Evolutionary conservation across 2,113 vertebrate genomes (phyloP).

Genomic region (Cyanistes caeruleus): DNA sequence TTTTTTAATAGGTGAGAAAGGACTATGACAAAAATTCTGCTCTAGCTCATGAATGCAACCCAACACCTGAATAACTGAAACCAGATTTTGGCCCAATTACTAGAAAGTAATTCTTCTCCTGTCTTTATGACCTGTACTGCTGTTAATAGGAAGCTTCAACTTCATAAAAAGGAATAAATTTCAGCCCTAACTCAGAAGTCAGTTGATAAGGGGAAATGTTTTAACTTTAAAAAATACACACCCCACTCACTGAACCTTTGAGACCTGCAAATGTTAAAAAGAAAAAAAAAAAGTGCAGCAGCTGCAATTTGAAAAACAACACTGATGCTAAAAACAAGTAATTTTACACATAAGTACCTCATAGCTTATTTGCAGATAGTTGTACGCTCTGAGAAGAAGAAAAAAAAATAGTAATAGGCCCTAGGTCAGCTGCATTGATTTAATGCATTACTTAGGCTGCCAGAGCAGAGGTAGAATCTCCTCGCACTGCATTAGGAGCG

Average conservation of each 20-base stretch:
- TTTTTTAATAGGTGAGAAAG: slow-evolving; percentile 59
- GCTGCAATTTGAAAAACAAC: slow-evolving; percentile 40
- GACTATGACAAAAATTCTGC: slow-evolving; percentile 51
- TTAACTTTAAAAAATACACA: slow-evolving; percentile 23
- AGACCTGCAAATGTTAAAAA: slow-evolving; percentile 16
- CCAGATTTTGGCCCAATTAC: slow-evolving; percentile 62
- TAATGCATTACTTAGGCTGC: slow-evolving; percentile 83
- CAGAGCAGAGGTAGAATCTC: slow-evolving; percentile 78
- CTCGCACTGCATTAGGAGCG: slow-evolving; percentile 83
- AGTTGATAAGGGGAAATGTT: slow-evolving; percentile 18
- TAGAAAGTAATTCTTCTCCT: slow-evolving; percentile 49
- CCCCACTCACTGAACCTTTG: not conserved
- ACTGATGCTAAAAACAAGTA: slow-evolving; percentile 10
- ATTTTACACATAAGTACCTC: slow-evolving; percentile 64
- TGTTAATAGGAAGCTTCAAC: slow-evolving; percentile 45
- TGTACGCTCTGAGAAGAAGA: slow-evolving; percentile 26
- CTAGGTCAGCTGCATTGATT: slow-evolving; percentile 84
- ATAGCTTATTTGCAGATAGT: slow-evolving; percentile 65
- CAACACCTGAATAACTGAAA: slow-evolving; percentile 64
- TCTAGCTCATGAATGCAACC: slow-evolving; percentile 41
- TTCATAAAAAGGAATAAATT: slow-evolving; percentile 64
- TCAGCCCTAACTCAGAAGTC: slow-evolving; percentile 8
- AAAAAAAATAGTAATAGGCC: slow-evolving; percentile 61
- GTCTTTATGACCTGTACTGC: slow-evolving; percentile 46
- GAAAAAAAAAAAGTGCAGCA: not conserved